A percentile compares a stretch with the other conserved stretches of the same genome.
Conservation (phyloP, 1,140 invertebrate species). For the Andricus grossulariae region DNA sequence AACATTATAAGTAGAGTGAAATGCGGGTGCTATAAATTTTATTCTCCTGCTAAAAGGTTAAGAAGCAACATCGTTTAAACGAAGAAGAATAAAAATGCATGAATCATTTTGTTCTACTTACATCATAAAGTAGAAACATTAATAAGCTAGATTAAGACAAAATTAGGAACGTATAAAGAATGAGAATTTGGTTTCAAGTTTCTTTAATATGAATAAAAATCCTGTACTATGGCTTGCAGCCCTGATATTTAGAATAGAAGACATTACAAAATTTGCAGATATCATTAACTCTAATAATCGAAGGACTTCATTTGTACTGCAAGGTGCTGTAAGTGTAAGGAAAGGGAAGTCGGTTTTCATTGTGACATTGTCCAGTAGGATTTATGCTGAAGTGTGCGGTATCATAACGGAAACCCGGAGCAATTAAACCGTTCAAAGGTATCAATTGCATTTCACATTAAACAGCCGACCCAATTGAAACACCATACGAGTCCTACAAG, state of each 20-base stretch:
- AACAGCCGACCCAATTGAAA: slow-evolving; percentile 56
- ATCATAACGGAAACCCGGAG: slow-evolving; percentile 1
- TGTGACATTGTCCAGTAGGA: slow-evolving; percentile 29
- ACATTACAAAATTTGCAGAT: slow-evolving; percentile 20
- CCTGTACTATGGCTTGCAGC: not conserved
- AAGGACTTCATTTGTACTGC: slow-evolving; percentile 9
- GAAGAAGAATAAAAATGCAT: not conserved
- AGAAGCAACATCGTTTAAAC: slow-evolving; percentile 5
- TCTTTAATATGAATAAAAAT: not conserved
- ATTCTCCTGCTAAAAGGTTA: slow-evolving; percentile 12
- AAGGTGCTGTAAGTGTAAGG: slow-evolving; percentile 16
- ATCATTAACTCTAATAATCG: slow-evolving; percentile 18
- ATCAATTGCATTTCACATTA: slow-evolving; percentile 50
- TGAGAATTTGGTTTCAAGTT: not conserved
- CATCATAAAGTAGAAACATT: too few relatives aligned
- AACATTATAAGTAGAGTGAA: not conserved
- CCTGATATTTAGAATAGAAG: not conserved
- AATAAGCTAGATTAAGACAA: too few relatives aligned
- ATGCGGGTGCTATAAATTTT: slow-evolving; percentile 29
- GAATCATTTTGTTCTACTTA: too few relatives aligned
- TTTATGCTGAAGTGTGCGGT: slow-evolving; percentile 2
- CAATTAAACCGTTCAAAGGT: slow-evolving; percentile 40
- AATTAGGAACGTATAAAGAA: too few relatives aligned
- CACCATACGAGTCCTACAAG: slow-evolving; percentile 52
- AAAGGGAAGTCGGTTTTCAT: slow-evolving; percentile 30